Evolutionary conservation across 2,113 vertebrate species (phyloP), one percentile per base, ranked within the genome.

Genomic region (Machaerirhynchus nigripectus): DNA sequence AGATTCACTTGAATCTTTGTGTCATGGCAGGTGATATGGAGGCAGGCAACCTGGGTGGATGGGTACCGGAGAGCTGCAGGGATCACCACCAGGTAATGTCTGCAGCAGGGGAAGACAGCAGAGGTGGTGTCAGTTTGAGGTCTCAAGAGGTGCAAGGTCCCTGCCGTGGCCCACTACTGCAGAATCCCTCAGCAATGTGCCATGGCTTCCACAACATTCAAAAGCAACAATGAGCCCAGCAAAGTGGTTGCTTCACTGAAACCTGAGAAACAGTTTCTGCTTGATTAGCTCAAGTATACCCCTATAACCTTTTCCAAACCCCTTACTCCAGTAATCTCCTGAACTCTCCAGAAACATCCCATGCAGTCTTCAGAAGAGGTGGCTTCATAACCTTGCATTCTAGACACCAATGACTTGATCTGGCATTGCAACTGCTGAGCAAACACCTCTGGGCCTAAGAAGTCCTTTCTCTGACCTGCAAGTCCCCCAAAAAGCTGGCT

Each of bases 51-150:
- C 49, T 97, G 95, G 14, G 60, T 89, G 56, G 95, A 97, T 2
- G 93, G 75, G 64, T 92, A 96, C 64, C 1, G 81, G 50, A 97
- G 87, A 56, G 91, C 77, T 16, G 94, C 96, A 84, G 97, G 95
- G 42, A 97, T 57, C 60, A 95, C 95, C 57, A 95, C 73, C 53
- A 97, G 39, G 59, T 97, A 97, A 61, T 89, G 86, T 9, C 97
- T 97, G 56, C 9, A 19, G 19, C 19, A 73, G 35, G 23, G 31
- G 23, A 60, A 50, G 61, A 84, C 14, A 85, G 42, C 65, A 84
- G n/a, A 84, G 13, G 3, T 26, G 22, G n/a, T 27, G 21, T 46
- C 49, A 87, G 39, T 30, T 3, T 88, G 46, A 86, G 24, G 16
- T 24, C n/a, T 90, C 55, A 76, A 42, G 57, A 67, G 28, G 55